phyloP scores from a whole-genome alignment of 2,113 vertebrate species.

The Tachuris rubrigastra region DNA sequence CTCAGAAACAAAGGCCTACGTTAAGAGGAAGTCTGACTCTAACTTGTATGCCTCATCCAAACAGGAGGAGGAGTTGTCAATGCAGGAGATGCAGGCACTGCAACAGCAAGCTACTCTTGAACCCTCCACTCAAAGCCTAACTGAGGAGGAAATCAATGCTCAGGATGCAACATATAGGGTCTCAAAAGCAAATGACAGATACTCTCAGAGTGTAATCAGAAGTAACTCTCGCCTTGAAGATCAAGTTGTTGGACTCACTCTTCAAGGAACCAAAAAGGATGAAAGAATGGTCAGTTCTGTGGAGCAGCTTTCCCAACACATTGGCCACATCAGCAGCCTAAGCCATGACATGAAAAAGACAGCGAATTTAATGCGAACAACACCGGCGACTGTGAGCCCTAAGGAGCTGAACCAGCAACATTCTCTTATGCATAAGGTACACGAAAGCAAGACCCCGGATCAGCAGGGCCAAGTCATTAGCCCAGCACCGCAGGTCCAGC shows the following conservation, averaged over 20 bases:
- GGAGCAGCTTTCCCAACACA: slow-evolving; percentile 81
- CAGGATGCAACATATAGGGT: slow-evolving; percentile 86
- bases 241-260: slow-evolving; percentile 81
- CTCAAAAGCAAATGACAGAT: slow-evolving; percentile 90
- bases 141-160: slow-evolving; percentile 74
- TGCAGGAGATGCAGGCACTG: slow-evolving; percentile 87
- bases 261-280: slow-evolving; percentile 82
- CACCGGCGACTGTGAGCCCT: slow-evolving; percentile 78
- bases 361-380: slow-evolving; percentile 77
- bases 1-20: slow-evolving; percentile 82
- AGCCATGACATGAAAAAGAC: slow-evolving; percentile 81
- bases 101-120: slow-evolving; percentile 83
- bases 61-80: slow-evolving; percentile 82
- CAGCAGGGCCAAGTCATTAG: slow-evolving; percentile 79
- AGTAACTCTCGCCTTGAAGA: slow-evolving; percentile 91
- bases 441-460: slow-evolving; percentile 81
- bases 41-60: slow-evolving; percentile 79
- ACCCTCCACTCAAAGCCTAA: slow-evolving; percentile 77
- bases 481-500: slow-evolving; percentile 72
- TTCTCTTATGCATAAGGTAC: slow-evolving; percentile 81
- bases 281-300: slow-evolving; percentile 80
- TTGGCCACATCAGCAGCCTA: slow-evolving; percentile 75
- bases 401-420: slow-evolving; percentile 87
- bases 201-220: slow-evolving; percentile 93
- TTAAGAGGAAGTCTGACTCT: slow-evolving; percentile 87